Conservation (phyloP, 2,888 invertebrate genomes). For the Drosophila parthenogenetica region DNA sequence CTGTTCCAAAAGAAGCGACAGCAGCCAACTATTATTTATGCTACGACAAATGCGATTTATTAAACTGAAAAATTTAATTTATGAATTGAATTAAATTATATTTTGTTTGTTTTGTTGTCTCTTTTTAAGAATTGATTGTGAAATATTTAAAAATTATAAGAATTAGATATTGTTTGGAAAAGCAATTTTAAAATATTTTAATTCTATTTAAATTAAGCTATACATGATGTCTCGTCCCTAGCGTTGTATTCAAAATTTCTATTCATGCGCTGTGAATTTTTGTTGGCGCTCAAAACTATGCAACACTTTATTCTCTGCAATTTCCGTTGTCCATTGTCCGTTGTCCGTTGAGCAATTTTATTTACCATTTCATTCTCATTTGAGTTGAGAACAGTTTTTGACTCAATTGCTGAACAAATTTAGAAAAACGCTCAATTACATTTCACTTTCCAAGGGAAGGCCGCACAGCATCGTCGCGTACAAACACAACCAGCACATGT, state of each 20-base stretch:
- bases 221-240: too few species aligned
- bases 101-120: neutral
- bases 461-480: constrained; percentile 38
- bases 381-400: constrained; percentile 19
- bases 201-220: too few species aligned
- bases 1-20: constrained; percentile 7
- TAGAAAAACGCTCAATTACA: constrained; percentile 70
- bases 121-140: too few species aligned
- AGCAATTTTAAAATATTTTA: too few species aligned
- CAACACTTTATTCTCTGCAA: constrained; percentile 31
- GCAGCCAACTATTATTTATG: constrained; percentile 16
- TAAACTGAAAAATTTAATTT: constrained; percentile 17
- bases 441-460: constrained; percentile 79
- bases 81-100: constrained; percentile 13
- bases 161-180: too few species aligned
- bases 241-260: neutral
- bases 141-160: too few species aligned
- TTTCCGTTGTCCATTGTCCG: neutral
- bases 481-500: constrained; percentile 32
- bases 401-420: constrained; percentile 64
- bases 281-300: constrained; percentile 66
- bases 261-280: constrained; percentile 30
- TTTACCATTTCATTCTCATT: constrained; percentile 16
- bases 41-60: constrained; percentile 31
- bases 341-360: constrained; percentile 35